Percentiles rank a stretch among this genome's conserved stretches.
Evolutionary conservation across 2,888 invertebrate species (phyloP).

Genomic region (Tineola bisselliella): DNA sequence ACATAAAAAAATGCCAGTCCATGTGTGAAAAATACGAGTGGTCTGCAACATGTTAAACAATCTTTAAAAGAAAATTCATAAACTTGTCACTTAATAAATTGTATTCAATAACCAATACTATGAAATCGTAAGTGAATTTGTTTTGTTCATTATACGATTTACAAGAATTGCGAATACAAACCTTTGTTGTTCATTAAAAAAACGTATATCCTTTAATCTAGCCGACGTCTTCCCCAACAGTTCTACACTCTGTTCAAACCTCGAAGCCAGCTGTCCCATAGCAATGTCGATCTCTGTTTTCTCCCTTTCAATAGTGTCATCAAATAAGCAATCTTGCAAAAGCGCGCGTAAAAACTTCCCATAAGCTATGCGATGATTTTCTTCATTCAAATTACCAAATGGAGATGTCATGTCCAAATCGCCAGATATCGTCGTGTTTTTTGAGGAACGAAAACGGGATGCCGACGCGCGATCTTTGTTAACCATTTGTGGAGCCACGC

Average conservation of each 20-base stretch:
- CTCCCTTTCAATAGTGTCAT: conserved; percentile 49
- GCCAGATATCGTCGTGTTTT: conserved; percentile 24
- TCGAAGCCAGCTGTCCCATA: conserved; percentile 48
- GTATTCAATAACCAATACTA: too few relatives aligned
- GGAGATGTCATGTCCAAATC: conserved; percentile 29
- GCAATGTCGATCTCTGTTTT: conserved; percentile 51
- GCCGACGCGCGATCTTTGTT: conserved; percentile 21
- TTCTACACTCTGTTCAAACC: conserved; percentile 51
- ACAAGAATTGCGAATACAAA: conserved; percentile 21
- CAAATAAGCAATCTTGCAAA: conserved; percentile 45
- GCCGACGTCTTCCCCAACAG: conserved; percentile 53
- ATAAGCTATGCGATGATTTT: conserved; percentile 40
- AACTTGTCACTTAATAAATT: too few relatives aligned
- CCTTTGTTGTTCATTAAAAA: conserved; percentile 57
- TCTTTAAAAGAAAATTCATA: too few relatives aligned
- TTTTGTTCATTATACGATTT: too few relatives aligned
- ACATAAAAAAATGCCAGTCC: too few relatives aligned
- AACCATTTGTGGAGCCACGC: conserved; percentile 21
- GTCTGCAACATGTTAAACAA: too few relatives aligned
- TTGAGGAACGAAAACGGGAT: conserved; percentile 27
- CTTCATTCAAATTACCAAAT: conserved; percentile 31
- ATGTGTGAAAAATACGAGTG: too few relatives aligned
- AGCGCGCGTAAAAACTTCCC: conserved; percentile 43
- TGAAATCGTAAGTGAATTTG: too few relatives aligned
- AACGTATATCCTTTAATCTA: conserved; percentile 53